Evolutionary conservation across 2,113 vertebrate genomes (phyloP).

Genomic region (Rafetus swinhoei): DNA sequence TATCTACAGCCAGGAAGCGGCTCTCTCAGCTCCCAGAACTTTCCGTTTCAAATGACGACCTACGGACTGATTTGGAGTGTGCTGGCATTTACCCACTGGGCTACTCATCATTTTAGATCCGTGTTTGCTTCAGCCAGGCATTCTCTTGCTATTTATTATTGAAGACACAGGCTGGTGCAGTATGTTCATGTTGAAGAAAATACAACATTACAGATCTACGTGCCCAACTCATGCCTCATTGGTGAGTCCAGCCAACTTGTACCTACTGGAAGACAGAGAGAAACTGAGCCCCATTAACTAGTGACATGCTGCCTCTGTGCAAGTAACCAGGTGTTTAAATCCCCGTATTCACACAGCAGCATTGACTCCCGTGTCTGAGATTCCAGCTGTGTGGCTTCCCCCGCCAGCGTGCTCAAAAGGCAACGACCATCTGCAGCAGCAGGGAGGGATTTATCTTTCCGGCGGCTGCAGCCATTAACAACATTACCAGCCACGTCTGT

Average conservation of each 20-base stretch:
- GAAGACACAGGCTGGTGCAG: constrained; percentile 35
- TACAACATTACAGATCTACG: constrained; percentile 36
- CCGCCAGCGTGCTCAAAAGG: constrained; percentile 34
- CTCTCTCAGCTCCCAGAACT: constrained; percentile 1
- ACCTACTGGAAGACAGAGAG: background rate
- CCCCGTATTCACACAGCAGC: background rate
- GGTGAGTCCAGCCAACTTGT: constrained; percentile 5
- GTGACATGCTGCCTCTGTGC: background rate
- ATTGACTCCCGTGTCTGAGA: constrained; percentile 30
- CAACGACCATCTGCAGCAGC: constrained; percentile 23
- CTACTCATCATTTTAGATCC: constrained; percentile 27
- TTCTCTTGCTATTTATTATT: constrained; percentile 37
- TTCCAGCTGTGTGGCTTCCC: constrained; percentile 11
- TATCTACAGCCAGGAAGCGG: constrained; percentile 4
- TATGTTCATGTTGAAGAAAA: constrained; percentile 49
- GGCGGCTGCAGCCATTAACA: constrained; percentile 36
- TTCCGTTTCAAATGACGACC: constrained; percentile 25
- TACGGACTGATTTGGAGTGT: constrained; percentile 33
- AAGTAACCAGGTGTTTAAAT: background rate
- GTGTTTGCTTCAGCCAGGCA: constrained; percentile 45
- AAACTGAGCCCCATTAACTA: background rate
- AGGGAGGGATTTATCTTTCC: constrained; percentile 52
- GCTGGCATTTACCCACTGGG: constrained; percentile 47
- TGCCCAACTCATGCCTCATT: background rate
- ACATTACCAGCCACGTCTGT: constrained; percentile 58